Percentiles rank a stretch among this genome's conserved stretches.
These are phyloP conservation scores for Caerostris darwini DNA, from an alignment of 1,140 invertebrate species.

Conservation along the genomic window DNA sequence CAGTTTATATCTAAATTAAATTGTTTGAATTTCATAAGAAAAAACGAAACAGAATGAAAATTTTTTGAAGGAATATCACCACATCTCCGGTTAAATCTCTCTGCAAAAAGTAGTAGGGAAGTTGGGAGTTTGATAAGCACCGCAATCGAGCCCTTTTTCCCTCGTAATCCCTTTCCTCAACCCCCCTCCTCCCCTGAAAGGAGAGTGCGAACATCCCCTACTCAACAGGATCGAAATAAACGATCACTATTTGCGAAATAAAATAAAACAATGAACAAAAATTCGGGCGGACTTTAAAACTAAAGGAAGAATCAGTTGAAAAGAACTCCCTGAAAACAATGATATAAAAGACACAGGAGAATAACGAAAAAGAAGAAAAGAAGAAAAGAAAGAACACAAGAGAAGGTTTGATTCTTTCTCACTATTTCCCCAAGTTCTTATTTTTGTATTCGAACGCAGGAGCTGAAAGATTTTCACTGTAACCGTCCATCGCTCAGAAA, in stretches of 20 bases:
- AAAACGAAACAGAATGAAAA: background rate
- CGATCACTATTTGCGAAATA: slow-evolving; percentile 39
- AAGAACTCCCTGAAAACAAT: slow-evolving; percentile 42
- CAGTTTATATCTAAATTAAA: background rate
- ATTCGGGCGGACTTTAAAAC: slow-evolving; percentile 23
- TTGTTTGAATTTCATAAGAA: background rate
- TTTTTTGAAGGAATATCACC: background rate
- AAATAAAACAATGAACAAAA: slow-evolving; percentile 49
- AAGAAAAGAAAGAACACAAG: background rate
- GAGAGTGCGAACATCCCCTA: slow-evolving; percentile 44
- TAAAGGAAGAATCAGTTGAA: slow-evolving; percentile 16
- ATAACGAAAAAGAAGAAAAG: background rate
- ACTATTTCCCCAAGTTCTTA: slow-evolving; percentile 35
- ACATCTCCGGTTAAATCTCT: background rate
- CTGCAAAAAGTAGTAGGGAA: background rate
- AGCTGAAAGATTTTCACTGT: slow-evolving; percentile 73
- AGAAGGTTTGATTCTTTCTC: slow-evolving; percentile 36
- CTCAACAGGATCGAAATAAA: slow-evolving; percentile 67
- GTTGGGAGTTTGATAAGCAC: background rate
- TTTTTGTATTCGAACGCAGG: slow-evolving; percentile 53
- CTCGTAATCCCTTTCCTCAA: background rate
- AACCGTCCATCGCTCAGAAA: slow-evolving; percentile 64
- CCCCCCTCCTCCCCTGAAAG: background rate
- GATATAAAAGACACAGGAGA: slow-evolving; percentile 35
- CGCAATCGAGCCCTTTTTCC: background rate